Base-by-base conservation (phyloP, 2,888 invertebrate species). In the Chromoteleia sp. region DNA sequence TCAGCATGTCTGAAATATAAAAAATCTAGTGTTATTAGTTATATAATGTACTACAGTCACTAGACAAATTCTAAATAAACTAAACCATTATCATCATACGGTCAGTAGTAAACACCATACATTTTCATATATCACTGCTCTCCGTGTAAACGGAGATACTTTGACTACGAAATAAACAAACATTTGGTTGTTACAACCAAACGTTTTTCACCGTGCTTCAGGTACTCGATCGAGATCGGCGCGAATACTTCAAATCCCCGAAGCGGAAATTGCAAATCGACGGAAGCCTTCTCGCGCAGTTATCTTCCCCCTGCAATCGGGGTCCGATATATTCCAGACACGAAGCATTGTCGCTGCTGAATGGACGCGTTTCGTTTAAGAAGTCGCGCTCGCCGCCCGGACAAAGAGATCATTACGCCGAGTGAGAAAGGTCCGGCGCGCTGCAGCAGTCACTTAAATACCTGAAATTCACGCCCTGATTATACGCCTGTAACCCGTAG, bases 331-430 rank as follows among this genome's bases (percentile, higher is more conserved):
- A 89, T 90, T 89, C 87, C 87, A 87, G 85, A 89, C 87, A 89
- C 87, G 87, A 89, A 87, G 86, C 85, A 87, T 87, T 88, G 87
- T 88, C 86, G 87, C 83, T 81, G 82, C 82, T 88, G 87, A 90
- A 88, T 89, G 87, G 88, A 88, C 87, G 88, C 87, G 87, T 88
- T 87, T 87, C 86, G 86, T 88, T 87, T 63, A 75, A 75, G 86
- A 88, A 89, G 87, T 89, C 85, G 86, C 86, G 74, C 83, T 59
- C 83, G 85, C 82, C 84, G 85, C 84, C 80, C 65, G 89, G 87
- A 90, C 90, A 90, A 90, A 90, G 90, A 89, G 89, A 89, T 90
- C 90, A 88, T 89, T 89, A 89, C 88, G 83, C 84, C 71, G 84
- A 82, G 75, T 78, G 76, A 88, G 87, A 88, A 89, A 87, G 86